phyloP scores from a whole-genome alignment of 2,113 vertebrate species.

The Leptobrachium leishanense region DNA sequence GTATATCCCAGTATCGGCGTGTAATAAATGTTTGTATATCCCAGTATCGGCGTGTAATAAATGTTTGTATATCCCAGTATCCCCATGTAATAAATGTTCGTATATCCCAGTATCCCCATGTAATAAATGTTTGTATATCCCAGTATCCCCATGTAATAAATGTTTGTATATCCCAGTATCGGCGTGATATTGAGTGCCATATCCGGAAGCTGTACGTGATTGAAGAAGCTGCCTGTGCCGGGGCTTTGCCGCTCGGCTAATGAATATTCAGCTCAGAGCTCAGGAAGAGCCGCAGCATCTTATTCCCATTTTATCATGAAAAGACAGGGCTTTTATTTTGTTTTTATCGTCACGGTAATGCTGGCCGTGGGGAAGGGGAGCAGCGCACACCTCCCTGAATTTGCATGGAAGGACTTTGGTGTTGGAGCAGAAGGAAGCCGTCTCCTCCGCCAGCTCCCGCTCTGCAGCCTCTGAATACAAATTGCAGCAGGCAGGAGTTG shows the following conservation, averaged over 20 bases:
- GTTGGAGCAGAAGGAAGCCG: not conserved
- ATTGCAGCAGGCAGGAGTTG: not conserved
- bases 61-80: too few species aligned
- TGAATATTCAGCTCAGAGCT: slow-evolving; percentile 18
- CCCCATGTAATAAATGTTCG: too few species aligned
- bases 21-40: too few species aligned
- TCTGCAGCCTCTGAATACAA: slow-evolving; percentile 18
- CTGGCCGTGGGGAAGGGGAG: not conserved
- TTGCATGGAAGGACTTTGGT: not conserved
- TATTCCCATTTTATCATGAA: slow-evolving; percentile 20
- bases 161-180: too few species aligned
- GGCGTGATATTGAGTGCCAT: too few species aligned
- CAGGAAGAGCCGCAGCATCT: not conserved
- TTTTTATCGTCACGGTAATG: not conserved
- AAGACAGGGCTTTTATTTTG: slow-evolving; percentile 17
- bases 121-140: too few species aligned
- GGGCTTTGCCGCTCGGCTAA: not conserved
- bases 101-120: too few species aligned
- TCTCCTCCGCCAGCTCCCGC: not conserved
- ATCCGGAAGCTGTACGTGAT: too few species aligned
- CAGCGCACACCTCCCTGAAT: not conserved
- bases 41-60: too few species aligned
- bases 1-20: too few species aligned
- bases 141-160: too few species aligned
- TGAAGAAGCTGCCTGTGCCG: too few species aligned